Conservation (phyloP, 2,888 invertebrate genomes). For the Megalurothrips usitatus region DNA sequence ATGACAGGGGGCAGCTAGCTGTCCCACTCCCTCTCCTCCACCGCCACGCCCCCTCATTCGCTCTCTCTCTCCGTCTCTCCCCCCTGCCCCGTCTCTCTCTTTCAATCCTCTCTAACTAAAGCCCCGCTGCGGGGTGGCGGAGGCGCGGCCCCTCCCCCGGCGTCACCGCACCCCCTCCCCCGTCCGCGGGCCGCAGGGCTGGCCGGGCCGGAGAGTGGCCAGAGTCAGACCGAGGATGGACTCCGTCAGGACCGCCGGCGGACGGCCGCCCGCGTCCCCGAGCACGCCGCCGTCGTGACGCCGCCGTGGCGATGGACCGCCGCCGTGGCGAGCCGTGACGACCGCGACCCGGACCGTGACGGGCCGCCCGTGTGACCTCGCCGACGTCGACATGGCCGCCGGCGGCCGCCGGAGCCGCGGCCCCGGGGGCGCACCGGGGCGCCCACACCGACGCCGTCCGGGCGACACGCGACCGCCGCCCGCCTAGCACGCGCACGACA, state of each 20-base stretch:
- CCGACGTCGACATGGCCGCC: background rate
- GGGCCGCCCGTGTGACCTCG: background rate
- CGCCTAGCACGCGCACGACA: too few relatives aligned
- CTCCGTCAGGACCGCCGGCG: background rate
- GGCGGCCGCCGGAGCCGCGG: background rate
- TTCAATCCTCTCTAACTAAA: slow-evolving; percentile 34
- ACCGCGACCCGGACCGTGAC: background rate
- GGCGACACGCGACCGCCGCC: too few relatives aligned
- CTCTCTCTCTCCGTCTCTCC: slow-evolving; percentile 28
- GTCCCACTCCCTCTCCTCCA: slow-evolving; percentile 2
- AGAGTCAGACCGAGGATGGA: background rate
- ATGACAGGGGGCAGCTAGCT: slow-evolving; percentile 27
- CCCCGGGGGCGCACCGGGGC: background rate
- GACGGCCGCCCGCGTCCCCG: background rate
- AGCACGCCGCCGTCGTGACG: background rate
- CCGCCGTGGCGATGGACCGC: background rate
- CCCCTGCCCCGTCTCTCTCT: slow-evolving; percentile 22
- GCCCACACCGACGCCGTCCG: background rate
- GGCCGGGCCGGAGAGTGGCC: background rate
- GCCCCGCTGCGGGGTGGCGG: slow-evolving; percentile 28
- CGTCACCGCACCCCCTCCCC: background rate
- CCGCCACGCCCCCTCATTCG: slow-evolving; percentile 4
- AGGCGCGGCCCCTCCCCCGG: slow-evolving; percentile 30
- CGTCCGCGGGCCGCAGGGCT: background rate
- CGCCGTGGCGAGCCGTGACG: background rate